phyloP scores from a whole-genome alignment of 2,888 invertebrate species.

The Ischnura elegans region DNA sequence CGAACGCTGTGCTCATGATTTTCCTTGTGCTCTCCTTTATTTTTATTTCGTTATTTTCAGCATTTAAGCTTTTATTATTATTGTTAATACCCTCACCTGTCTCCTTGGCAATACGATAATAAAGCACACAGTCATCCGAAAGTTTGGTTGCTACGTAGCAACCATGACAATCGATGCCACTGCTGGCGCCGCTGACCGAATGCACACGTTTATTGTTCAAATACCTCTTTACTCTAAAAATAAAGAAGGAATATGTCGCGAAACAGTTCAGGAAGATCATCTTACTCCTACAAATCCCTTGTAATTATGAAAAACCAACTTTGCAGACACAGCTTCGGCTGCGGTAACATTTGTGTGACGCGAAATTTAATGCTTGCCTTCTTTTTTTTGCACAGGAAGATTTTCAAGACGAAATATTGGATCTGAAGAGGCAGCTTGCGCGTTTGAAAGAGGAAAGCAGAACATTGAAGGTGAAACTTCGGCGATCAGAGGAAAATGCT shows the following conservation, averaged over 20 bases:
- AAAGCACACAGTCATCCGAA: too few relatives aligned
- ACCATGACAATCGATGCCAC: too few relatives aligned
- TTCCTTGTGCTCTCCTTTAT: too few relatives aligned
- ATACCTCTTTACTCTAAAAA: too few relatives aligned
- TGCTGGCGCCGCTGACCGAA: too few relatives aligned
- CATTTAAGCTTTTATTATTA: too few relatives aligned
- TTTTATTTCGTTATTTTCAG: too few relatives aligned
- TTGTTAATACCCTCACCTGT: too few relatives aligned
- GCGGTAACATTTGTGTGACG: neutral
- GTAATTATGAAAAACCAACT: too few relatives aligned
- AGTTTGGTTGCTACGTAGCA: neutral
- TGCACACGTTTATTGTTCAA: neutral
- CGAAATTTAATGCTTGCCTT: neutral
- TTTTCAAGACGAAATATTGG: slow-evolving; percentile 44
- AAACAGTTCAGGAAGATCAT: slow-evolving; percentile 49
- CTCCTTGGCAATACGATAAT: too few relatives aligned
- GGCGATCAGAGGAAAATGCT: slow-evolving; percentile 51
- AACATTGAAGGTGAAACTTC: slow-evolving; percentile 36
- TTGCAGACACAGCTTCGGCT: neutral
- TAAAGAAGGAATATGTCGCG: neutral
- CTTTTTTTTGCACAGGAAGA: neutral
- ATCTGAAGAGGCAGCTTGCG: slow-evolving; percentile 41
- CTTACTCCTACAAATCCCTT: slow-evolving; percentile 32
- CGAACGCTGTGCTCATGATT: too few relatives aligned
- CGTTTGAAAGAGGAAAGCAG: slow-evolving; percentile 50